Evolutionary conservation across 2,797 vertebrate species (phyloP).

Genomic region (Tokudaia muenninki): DNA sequence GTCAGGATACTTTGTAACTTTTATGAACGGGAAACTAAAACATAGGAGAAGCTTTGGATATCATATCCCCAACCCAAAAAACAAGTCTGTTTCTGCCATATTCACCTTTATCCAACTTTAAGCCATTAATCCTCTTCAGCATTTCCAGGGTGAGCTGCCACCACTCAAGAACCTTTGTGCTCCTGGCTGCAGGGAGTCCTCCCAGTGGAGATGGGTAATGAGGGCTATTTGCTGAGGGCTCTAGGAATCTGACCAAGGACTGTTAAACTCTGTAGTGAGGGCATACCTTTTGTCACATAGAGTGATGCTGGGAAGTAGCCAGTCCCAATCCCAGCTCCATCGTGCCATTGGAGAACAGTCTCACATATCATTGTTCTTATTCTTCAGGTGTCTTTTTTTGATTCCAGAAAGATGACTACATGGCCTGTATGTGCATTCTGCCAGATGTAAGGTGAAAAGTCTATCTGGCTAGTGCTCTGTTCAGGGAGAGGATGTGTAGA

Average conservation of each 20-base stretch:
- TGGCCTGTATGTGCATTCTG: background rate
- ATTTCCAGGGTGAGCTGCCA: background rate
- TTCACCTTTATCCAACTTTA: background rate
- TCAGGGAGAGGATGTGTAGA: background rate
- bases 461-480: background rate
- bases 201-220: background rate
- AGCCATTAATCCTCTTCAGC: background rate
- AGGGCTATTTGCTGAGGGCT: background rate
- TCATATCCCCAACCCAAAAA: background rate
- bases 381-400: conserved; percentile 8
- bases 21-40: background rate
- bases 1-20: background rate
- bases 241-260: background rate
- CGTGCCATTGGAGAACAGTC: background rate
- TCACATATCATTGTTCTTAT: background rate
- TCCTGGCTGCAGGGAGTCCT: background rate
- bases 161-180: background rate
- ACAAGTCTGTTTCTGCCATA: background rate
- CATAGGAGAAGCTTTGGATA: background rate
- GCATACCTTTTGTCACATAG: background rate
- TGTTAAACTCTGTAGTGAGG: background rate
- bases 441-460: background rate
- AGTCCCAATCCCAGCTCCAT: background rate
- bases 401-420: background rate
- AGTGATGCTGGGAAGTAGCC: background rate